phyloP scores from a whole-genome alignment of 2,797 vertebrate species.

The Euthynnus affinis region DNA sequence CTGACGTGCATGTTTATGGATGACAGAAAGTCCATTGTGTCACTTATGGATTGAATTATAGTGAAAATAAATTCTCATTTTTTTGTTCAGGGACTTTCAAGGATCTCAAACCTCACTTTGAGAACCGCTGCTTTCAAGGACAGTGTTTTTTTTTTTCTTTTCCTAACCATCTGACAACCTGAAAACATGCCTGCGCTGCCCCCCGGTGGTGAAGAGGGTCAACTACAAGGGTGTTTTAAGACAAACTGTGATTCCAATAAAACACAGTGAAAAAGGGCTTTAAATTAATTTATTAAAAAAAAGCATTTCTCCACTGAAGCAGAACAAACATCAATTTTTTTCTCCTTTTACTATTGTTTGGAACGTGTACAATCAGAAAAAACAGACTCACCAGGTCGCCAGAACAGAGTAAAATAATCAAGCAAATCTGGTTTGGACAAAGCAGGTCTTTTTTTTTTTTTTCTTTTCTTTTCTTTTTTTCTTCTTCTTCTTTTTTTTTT shows the following conservation, averaged over 20 bases:
- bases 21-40: too few species aligned
- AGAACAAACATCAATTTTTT: slow-evolving; percentile 85
- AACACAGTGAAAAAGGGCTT: slow-evolving; percentile 64
- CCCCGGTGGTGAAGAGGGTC: slow-evolving; percentile 31
- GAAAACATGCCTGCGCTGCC: background rate
- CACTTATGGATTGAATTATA: too few species aligned
- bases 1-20: too few species aligned
- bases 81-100: too few species aligned
- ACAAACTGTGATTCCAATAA: background rate
- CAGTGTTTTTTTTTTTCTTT: background rate
- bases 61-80: too few species aligned
- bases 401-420: slow-evolving; percentile 82
- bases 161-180: background rate
- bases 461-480: background rate
- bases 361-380: slow-evolving; percentile 83
- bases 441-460: slow-evolving; percentile 43
- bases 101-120: too few species aligned
- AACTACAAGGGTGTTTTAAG: background rate
- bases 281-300: slow-evolving; percentile 89
- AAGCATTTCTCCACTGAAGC: slow-evolving; percentile 86
- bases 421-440: slow-evolving; percentile 81
- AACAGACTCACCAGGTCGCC: slow-evolving; percentile 71
- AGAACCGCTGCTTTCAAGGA: background rate
- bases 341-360: slow-evolving; percentile 76
- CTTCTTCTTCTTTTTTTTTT: background rate